Evolutionary conservation across 2,113 vertebrate genomes (phyloP), one percentile per base, ranked within the genome.

Genomic region (Corythornis vintsioides): DNA sequence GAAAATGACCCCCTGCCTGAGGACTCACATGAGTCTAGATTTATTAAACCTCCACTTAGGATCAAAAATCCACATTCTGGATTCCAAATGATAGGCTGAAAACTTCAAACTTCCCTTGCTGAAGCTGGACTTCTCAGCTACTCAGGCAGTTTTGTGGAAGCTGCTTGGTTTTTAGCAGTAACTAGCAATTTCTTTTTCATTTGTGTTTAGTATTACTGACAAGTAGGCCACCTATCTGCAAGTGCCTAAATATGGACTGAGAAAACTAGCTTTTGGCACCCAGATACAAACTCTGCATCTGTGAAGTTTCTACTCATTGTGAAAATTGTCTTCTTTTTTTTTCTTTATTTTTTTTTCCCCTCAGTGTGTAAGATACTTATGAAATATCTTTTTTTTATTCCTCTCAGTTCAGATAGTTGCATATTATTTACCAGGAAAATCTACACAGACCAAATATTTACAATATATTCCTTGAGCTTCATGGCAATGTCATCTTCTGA

Each of bases 11-110:
- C 38, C 10, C 77, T 92, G 86, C 73, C 85, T 86, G 65, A 95
- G 81, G 95, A 77, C 80, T 94, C 96, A 80, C 88, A 96, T 33
- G 38, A 52, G 57, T 72, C 93, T 88, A 92, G 76, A 92, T 90
- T 88, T 94, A 96, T 85, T 95, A 96, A 96, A 91, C 60, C 76
- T 80, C 78, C 89, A 92, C 92, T 95, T 96, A 96, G 97, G 88
- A 76, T 61, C 29, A 76, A 60, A 92, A 89, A 76, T 89, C 90
- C 87, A 89, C 87, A 94, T 64, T 91, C 84, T 73, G 18, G 42
- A 45, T 90, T 88, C 61, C 78, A 85, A 94, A 95, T 53, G 43
- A 88, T 24, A 56, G 60, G 53, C 52, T 35, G 40, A 56, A 83
- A 83, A 70, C 76, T 89, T 79, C 66, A 73, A 85, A 43, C 22